Conservation (phyloP, 2,888 invertebrate genomes). For the Noctuana brunneofusca region DNA sequence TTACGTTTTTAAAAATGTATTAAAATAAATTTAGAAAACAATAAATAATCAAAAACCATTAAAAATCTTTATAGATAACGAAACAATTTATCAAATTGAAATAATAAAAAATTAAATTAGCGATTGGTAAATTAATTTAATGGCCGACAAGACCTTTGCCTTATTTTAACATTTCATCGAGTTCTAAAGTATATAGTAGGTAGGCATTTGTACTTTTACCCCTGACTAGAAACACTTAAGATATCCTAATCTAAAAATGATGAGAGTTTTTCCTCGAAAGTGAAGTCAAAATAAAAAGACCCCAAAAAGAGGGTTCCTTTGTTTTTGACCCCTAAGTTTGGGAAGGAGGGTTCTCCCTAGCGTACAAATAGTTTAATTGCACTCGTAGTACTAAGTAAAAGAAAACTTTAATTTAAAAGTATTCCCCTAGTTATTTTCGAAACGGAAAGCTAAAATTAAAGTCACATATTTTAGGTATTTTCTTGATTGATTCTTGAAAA, state of each 20-base stretch:
- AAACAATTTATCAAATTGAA: too few species aligned
- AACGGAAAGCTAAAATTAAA: too few species aligned
- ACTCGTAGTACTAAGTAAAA: conserved; percentile 11
- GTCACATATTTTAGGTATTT: too few species aligned
- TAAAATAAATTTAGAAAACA: too few species aligned
- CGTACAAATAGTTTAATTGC: conserved; percentile 32
- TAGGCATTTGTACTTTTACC: conserved; percentile 19
- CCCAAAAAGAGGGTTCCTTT: conserved; percentile 28
- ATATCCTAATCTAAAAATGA: conserved; percentile 30
- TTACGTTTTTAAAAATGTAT: too few species aligned
- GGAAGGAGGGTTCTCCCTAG: conserved; percentile 16
- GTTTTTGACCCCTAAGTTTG: conserved; percentile 24
- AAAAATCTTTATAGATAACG: too few species aligned
- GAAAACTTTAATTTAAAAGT: conserved; percentile 10
- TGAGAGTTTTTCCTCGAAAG: conserved; percentile 26
- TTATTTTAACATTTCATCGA: too few species aligned
- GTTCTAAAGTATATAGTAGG: conserved; percentile 13
- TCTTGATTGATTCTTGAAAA: too few species aligned
- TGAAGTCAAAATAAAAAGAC: conserved; percentile 26
- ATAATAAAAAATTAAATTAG: too few species aligned
- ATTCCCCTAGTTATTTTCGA: neutral
- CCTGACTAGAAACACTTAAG: conserved; percentile 23
- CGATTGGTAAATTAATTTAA: too few species aligned
- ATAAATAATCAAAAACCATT: too few species aligned
- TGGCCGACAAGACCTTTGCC: too few species aligned